Evolutionary conservation across 2,113 vertebrate species (phyloP), one percentile per base, ranked within the genome.

Genomic region (Apteryx mantelli): DNA sequence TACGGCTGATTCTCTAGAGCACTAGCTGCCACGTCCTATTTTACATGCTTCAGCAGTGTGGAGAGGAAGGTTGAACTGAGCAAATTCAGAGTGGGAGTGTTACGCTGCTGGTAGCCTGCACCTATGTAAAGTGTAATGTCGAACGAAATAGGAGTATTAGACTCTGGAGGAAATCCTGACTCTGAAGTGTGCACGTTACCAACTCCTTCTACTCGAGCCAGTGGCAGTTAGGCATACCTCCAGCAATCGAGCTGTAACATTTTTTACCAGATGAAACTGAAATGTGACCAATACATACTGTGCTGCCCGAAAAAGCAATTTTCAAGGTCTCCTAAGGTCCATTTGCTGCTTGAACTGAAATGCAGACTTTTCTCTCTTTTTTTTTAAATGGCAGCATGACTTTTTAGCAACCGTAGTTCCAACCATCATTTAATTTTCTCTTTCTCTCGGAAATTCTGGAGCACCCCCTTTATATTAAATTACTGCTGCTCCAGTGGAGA

Each of bases 401-500:
- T 58, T 17, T 89, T 61, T 61, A 73, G 58, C 40, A 85, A 69
- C 63, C 58, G 52, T 22, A 86, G 19, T 61, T 90, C 75, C 63
- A 91, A 82, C 9, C 53, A 56, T 34, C 52, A 58, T 61, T 85
- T 95, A 42, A 63, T 82, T 74, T 63, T 77, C 46, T 90, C 40
- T 78, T 94, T 96, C 95, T 77, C 63, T 82, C 8, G n/a, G 75
- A 96, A 95, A 85, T 88, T 95, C 91, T 69, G 15, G 34, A 91
- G 30, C 76, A 69, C 5, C 8, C n/a, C 68, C 78, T 77, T 88
- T 90, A 76, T 95, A 96, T 93, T 81, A 95, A 96, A 97, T 97
- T 97, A 97, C 38, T 96, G 78, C 65, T 1, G 36, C 94, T 95
- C 61, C 38, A 86, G 60, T 82, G 83, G 94, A 96, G 91, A 95